phyloP scores from a whole-genome alignment of 1,140 invertebrate species.

The Dendroctonus ponderosae region DNA sequence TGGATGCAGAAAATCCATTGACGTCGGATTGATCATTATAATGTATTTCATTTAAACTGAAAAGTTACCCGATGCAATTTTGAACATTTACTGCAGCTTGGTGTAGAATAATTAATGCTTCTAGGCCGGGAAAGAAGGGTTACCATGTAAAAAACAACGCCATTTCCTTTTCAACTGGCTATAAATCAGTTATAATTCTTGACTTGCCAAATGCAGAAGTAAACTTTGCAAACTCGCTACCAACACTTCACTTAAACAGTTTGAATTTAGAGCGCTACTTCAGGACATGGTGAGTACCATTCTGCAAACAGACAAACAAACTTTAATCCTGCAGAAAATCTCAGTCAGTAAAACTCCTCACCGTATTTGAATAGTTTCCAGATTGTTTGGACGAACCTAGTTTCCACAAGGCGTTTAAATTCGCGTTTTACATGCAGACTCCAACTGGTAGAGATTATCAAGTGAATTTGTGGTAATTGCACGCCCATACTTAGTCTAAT shows the following conservation, averaged over 20 bases:
- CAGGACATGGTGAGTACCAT: slow-evolving; percentile 4
- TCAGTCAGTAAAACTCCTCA: not conserved
- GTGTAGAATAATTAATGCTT: too few species aligned
- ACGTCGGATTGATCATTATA: too few species aligned
- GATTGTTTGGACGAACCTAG: not conserved
- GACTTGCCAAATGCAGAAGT: slow-evolving; percentile 12
- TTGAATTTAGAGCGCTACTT: slow-evolving; percentile 12
- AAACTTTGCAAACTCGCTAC: slow-evolving; percentile 15
- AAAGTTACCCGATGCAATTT: too few species aligned
- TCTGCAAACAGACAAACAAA: slow-evolving; percentile 17
- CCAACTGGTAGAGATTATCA: too few species aligned
- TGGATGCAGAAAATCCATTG: too few species aligned
- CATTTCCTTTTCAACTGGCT: slow-evolving; percentile 10
- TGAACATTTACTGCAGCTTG: too few species aligned
- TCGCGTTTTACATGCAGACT: too few species aligned
- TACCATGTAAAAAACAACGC: not conserved
- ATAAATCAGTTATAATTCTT: slow-evolving; percentile 20
- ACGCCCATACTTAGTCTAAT: too few species aligned
- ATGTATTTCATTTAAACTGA: too few species aligned
- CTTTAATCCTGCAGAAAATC: slow-evolving; percentile 18
- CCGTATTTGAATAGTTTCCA: slow-evolving; percentile 8
- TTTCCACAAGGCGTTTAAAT: too few species aligned
- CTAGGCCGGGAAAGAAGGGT: too few species aligned
- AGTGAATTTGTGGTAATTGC: too few species aligned
- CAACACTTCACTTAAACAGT: slow-evolving; percentile 8